Percentiles rank a stretch among this genome's conserved stretches.
phyloP scores from a whole-genome alignment of 30 jellyfish, hydroid and myxozoan genomes.

The Aurelia sp. region DNA sequence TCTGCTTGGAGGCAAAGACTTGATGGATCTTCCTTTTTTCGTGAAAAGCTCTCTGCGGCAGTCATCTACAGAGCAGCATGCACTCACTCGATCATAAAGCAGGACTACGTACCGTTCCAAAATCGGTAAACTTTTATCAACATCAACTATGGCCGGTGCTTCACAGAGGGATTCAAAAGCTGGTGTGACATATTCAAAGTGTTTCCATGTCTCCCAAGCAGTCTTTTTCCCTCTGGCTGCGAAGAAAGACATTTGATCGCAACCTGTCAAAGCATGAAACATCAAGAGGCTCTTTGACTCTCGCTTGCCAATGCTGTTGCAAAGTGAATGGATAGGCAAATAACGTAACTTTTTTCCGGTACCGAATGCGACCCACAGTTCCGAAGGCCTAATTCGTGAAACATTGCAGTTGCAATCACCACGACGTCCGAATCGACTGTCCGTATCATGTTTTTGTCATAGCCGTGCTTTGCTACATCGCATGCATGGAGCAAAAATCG shows the following conservation, averaged over 20 bases:
- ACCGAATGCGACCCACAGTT: conserved; percentile 56
- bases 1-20: conserved; percentile 36
- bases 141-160: conserved; percentile 1
- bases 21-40: conserved; percentile 30
- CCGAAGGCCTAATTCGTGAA: background rate
- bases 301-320: conserved; percentile 18
- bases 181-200: conserved; percentile 21
- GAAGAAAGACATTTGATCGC: conserved; percentile 43
- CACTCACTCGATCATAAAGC: conserved; percentile 44
- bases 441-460: conserved; percentile 7
- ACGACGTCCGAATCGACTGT: conserved; percentile 57
- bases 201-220: conserved; percentile 49
- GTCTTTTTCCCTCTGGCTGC: conserved; percentile 29
- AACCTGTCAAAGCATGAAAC: conserved; percentile 49
- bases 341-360: conserved; percentile 37
- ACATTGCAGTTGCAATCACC: conserved; percentile 15
- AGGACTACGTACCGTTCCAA: conserved; percentile 24
- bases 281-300: background rate
- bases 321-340: conserved; percentile 31
- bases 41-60: conserved; percentile 40
- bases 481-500: no score
- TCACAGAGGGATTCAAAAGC: background rate
- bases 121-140: background rate
- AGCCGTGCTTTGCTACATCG: conserved; percentile 34
- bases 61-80: conserved; percentile 7